phyloP scores from a whole-genome alignment of 2,797 vertebrate genomes.

The Hipposideros larvatus region DNA sequence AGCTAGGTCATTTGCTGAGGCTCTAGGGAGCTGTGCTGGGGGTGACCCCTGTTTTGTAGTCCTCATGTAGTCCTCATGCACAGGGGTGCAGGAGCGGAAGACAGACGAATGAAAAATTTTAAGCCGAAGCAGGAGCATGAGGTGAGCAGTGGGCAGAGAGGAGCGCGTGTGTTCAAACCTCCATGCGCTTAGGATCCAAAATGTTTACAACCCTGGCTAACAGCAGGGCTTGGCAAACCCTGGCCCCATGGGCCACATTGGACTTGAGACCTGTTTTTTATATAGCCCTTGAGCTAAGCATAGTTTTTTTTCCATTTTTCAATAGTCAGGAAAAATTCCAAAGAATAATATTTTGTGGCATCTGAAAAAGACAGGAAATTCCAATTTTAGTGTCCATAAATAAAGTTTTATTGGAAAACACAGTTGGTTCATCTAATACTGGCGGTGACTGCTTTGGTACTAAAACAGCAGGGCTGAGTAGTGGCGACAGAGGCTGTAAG shows the following conservation, averaged over 20 bases:
- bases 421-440: background rate
- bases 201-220: rapidly evolving
- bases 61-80: background rate
- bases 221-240: background rate
- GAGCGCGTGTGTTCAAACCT: rapidly evolving
- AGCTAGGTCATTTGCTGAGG: background rate
- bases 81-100: too few species aligned
- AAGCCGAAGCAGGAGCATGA: background rate
- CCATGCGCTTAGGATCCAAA: rapidly evolving
- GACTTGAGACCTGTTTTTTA: background rate
- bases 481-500: rapidly evolving
- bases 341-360: slow-evolving; percentile 18
- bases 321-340: background rate
- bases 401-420: slow-evolving; percentile 19
- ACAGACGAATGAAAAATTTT: background rate
- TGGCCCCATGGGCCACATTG: rapidly evolving
- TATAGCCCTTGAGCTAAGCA: background rate
- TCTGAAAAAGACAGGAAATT: slow-evolving; percentile 33
- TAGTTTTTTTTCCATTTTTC: slow-evolving; percentile 30
- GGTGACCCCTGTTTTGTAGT: background rate
- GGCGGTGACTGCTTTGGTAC: background rate
- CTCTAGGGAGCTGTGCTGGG: background rate
- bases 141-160: background rate
- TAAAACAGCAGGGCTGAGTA: background rate
- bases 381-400: slow-evolving; percentile 9